These are phyloP conservation scores for Setophaga petechia DNA, from an alignment of 2,113 vertebrate genomes.

Conservation along the genomic window DNA sequence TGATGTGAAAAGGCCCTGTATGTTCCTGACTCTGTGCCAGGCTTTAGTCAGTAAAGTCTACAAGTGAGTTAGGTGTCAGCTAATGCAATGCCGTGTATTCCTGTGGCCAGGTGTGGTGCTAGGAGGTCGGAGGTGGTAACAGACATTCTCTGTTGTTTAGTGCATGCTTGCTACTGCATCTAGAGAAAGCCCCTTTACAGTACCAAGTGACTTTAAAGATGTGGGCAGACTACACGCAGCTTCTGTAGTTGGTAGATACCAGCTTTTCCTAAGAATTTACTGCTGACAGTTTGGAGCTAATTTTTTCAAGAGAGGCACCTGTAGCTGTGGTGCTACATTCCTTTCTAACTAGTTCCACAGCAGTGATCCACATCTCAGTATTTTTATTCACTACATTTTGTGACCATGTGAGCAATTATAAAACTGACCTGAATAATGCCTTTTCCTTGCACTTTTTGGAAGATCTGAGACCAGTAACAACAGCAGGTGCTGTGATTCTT, in stretches of 20 bases:
- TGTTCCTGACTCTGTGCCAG: neutral
- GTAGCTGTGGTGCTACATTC: accelerated
- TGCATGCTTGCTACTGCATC: neutral
- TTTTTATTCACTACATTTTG: neutral
- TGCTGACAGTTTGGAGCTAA: neutral
- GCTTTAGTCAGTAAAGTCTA: neutral
- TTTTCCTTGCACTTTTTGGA: neutral
- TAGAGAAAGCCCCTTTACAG: neutral
- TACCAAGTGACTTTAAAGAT: neutral
- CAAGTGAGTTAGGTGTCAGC: neutral
- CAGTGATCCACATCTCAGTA: neutral
- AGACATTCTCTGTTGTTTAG: neutral
- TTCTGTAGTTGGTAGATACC: neutral
- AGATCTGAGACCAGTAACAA: neutral
- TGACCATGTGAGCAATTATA: neutral
- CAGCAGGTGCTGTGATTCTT: neutral
- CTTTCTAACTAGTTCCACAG: neutral
- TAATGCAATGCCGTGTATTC: neutral
- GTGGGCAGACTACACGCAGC: neutral
- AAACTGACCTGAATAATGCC: neutral
- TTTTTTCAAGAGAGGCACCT: neutral
- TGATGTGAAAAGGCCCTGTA: neutral
- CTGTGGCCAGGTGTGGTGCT: neutral
- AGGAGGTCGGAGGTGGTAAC: neutral
- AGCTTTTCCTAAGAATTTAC: neutral